These are phyloP conservation scores for Alectura lathami DNA, from an alignment of 2,113 vertebrate genomes.

Conservation along the genomic window DNA sequence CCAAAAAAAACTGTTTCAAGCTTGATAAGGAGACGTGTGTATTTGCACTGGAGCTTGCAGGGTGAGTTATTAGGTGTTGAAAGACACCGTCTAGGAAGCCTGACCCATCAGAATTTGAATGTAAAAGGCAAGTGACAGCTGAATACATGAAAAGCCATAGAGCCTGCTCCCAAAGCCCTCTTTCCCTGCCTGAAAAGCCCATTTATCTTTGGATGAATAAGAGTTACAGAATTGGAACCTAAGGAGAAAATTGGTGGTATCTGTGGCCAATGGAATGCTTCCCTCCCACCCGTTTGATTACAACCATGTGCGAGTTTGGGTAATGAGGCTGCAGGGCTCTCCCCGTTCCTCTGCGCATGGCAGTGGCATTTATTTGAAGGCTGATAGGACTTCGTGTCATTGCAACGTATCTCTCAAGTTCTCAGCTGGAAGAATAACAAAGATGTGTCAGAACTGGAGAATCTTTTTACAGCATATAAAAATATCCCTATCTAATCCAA, in stretches of 20 bases:
- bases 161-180: constrained; percentile 16
- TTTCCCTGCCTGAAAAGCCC: constrained; percentile 40
- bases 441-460: not conserved
- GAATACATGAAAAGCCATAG: constrained; percentile 60
- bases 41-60: constrained; percentile 39
- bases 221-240: constrained; percentile 63
- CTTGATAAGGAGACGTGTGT: constrained; percentile 73
- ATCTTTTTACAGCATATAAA: constrained; percentile 15
- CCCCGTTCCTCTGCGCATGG: not conserved
- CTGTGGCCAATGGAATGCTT: constrained; percentile 60
- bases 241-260: constrained; percentile 55
- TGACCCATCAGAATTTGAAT: constrained; percentile 62
- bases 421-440: constrained; percentile 35
- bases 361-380: constrained; percentile 54
- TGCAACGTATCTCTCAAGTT: not conserved
- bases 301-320: constrained; percentile 63
- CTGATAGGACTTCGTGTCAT: constrained; percentile 9
- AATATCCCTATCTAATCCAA: constrained; percentile 34
- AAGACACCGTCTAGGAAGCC: constrained; percentile 71
- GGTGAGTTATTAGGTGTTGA: constrained; percentile 80
- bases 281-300: constrained; percentile 61
- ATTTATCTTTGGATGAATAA: constrained; percentile 50
- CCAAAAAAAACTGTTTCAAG: constrained; percentile 1
- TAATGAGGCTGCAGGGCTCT: constrained; percentile 58
- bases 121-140: constrained; percentile 62